Evolutionary conservation across 2,888 invertebrate genomes (phyloP).

Genomic region (Yponomeuta cagnagella): DNA sequence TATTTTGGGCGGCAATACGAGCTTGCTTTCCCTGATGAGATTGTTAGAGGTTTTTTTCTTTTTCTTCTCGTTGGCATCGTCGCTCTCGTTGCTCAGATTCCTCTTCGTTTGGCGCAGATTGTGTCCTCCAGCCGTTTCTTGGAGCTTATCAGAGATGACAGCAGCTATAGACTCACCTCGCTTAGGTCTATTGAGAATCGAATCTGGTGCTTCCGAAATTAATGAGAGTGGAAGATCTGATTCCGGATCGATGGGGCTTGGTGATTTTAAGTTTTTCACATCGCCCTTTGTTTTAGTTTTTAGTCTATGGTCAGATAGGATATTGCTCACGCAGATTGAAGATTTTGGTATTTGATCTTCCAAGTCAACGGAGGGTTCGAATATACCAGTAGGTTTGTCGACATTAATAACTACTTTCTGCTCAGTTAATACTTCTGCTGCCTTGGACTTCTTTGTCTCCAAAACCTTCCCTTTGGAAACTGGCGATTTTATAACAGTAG

Average conservation of each 20-base stretch:
- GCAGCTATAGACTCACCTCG: conserved; percentile 66
- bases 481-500: conserved; percentile 76
- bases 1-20: conserved; percentile 59
- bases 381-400: conserved; percentile 80
- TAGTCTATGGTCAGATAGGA: conserved; percentile 54
- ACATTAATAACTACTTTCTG: conserved; percentile 55
- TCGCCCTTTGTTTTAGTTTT: conserved; percentile 50
- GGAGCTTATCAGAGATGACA: conserved; percentile 68
- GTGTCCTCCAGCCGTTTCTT: conserved; percentile 61
- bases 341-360: conserved; percentile 79
- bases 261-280: conserved; percentile 37
- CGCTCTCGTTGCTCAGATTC: conserved; percentile 52
- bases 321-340: conserved; percentile 65
- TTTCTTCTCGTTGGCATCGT: conserved; percentile 57
- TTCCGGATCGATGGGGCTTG: conserved; percentile 56
- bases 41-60: conserved; percentile 60
- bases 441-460: conserved; percentile 62
- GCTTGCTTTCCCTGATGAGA: conserved; percentile 65
- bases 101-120: conserved; percentile 66
- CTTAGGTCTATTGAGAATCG: conserved; percentile 55
- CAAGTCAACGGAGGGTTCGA: conserved; percentile 81
- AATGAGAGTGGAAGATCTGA: conserved; percentile 60
- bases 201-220: conserved; percentile 58
- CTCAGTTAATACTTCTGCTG: conserved; percentile 38
- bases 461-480: conserved; percentile 67